Evolutionary conservation across 2,113 vertebrate species (phyloP), one percentile per base, ranked within the genome.

Genomic region (Pteronura brasiliensis): DNA sequence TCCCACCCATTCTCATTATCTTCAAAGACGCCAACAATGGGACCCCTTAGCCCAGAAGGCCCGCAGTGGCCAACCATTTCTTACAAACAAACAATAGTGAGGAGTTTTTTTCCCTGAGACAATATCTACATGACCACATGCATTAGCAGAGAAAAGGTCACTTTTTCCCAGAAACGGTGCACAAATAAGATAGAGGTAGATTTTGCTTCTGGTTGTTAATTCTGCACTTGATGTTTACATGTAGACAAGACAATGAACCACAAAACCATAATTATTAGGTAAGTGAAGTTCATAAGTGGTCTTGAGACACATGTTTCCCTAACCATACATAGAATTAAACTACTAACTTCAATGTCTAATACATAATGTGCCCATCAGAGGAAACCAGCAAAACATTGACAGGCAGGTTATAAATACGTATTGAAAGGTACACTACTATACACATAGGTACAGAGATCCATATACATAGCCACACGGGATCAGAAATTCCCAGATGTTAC

Each of bases 1-100:
- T 85, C 82, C 72, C 83, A 9, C 88, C 61, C 87, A 17, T 81
- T 96, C 71, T 96, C 76, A 59, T 88, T 81, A 72, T 98, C 84
- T 92, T 95, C 83, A 92, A 84, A 93, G 92, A 88, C 4, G 1
- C 83, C 44, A 83, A 81, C 65, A 93, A 42, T 96, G 95, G 55
- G 27, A 82, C 14, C 61, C 12, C 52, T 92, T 39, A 49, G n/a
- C 29, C 77, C 82, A 76, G 72, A 39, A 80, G 65, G 44, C 39
- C 49, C 15, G 14, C 67, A 47, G 12, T 25, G 12, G 67, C 74
- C 88, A 93, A 83, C 25, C 34, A 80, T 25, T 47, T 86, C 77
- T 84, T 63, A 86, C 23, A 83, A 59, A 72, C 11, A 65, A 89
- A 96, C 81, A 90, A 83, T 96, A 14, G 2, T 52, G 86, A 39